phyloP scores from a whole-genome alignment of 2,888 invertebrate species.

The Drosophila atripex region DNA sequence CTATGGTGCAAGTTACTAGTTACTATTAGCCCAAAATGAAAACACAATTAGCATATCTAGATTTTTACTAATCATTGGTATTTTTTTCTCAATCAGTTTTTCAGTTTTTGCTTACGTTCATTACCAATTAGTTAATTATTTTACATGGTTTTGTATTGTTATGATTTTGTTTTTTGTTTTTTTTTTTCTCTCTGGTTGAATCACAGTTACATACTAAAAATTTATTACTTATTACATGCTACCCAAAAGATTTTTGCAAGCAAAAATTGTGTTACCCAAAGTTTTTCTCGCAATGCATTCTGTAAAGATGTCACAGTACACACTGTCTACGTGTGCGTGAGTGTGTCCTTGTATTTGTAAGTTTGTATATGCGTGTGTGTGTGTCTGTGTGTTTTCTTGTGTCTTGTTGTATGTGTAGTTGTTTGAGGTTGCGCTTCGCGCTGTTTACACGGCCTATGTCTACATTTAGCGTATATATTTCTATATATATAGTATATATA shows the following conservation, averaged over 20 bases:
- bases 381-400: constrained; percentile 24
- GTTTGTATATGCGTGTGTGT: constrained; percentile 16
- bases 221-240: constrained; percentile 71
- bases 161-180: constrained; percentile 39
- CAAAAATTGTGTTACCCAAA: constrained; percentile 63
- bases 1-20: neutral
- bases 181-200: constrained; percentile 54
- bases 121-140: constrained; percentile 75
- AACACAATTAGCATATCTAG: constrained; percentile 31
- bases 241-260: constrained; percentile 61
- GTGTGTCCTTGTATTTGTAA: constrained; percentile 8
- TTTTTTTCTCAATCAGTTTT: constrained; percentile 45
- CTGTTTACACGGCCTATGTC: constrained; percentile 80
- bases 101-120: constrained; percentile 43
- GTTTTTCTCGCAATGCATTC: constrained; percentile 69
- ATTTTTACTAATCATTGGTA: constrained; percentile 55
- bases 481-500: constrained; percentile 38
- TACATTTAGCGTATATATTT: constrained; percentile 71
- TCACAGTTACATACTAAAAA: constrained; percentile 79
- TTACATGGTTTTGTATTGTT: constrained; percentile 63
- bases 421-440: constrained; percentile 72
- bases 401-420: constrained; percentile 31
- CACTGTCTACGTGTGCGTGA: constrained; percentile 28
- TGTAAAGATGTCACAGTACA: constrained; percentile 59
- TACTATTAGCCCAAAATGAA: constrained; percentile 15